These are phyloP conservation scores for Helarctos malayanus DNA, from an alignment of 2,797 vertebrate genomes.

Conservation along the genomic window DNA sequence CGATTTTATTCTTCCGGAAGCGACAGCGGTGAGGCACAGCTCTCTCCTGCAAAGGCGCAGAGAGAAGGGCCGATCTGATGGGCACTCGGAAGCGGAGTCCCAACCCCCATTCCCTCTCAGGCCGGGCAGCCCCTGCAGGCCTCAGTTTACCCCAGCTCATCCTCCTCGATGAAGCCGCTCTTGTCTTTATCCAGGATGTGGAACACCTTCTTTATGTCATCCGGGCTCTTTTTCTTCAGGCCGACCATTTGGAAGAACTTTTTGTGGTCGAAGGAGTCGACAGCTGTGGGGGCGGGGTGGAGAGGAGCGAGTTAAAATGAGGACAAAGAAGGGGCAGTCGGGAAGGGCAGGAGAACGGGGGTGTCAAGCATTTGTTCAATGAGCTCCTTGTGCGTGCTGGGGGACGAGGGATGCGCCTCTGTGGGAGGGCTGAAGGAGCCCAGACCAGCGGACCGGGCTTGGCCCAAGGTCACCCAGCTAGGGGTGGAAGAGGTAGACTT, in stretches of 20 bases:
- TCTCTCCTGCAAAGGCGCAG: not conserved
- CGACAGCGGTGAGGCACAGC: fast-evolving
- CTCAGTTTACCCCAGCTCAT: conserved; percentile 95
- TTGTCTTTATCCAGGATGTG: conserved; percentile 96
- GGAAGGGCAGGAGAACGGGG: not conserved
- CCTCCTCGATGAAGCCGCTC: conserved; percentile 97
- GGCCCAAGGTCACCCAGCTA: conserved; percentile 42
- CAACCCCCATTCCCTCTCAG: not conserved
- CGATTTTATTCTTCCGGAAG: conserved; percentile 7
- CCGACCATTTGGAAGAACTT: conserved; percentile 97
- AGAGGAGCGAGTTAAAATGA: not conserved
- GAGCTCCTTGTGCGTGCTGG: not conserved
- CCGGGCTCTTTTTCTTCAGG: conserved; percentile 94
- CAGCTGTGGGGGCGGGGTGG: conserved; percentile 86
- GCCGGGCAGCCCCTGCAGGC: not conserved
- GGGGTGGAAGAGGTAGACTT: not conserved
- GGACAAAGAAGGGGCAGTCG: not conserved
- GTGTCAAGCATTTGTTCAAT: not conserved
- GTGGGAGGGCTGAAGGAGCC: not conserved
- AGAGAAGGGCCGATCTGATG: not conserved
- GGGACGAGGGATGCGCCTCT: not conserved
- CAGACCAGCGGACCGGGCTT: not conserved
- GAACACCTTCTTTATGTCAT: conserved; percentile 95
- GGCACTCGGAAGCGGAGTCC: not conserved
- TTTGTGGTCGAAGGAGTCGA: conserved; percentile 95